Conservation (phyloP, 2,888 invertebrate genomes). For the Heliconius hortense region DNA sequence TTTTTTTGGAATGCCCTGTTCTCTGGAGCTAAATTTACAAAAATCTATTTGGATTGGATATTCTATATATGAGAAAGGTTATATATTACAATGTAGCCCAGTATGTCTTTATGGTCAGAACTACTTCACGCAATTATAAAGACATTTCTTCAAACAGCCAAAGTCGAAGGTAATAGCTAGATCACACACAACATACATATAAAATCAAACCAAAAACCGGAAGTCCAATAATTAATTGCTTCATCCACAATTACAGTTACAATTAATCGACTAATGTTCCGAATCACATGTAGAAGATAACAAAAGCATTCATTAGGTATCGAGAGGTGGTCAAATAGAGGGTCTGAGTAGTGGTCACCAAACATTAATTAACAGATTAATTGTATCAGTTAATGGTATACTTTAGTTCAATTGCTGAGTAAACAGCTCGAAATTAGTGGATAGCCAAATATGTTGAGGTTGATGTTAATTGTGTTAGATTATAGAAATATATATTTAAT, state of each 20-base stretch:
- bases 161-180: neutral
- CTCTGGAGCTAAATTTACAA: too few relatives aligned
- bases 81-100: too few relatives aligned
- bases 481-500: neutral
- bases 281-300: slow-evolving; percentile 31
- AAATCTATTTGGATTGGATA: too few relatives aligned
- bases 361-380: slow-evolving; percentile 78
- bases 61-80: too few relatives aligned
- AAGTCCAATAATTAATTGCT: neutral
- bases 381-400: slow-evolving; percentile 72
- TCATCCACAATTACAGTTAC: slow-evolving; percentile 21
- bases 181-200: neutral
- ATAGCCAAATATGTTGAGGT: slow-evolving; percentile 1
- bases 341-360: slow-evolving; percentile 70
- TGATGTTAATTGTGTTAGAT: neutral
- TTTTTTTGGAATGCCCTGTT: too few relatives aligned
- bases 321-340: slow-evolving; percentile 71
- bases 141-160: too few relatives aligned
- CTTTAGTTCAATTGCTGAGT: slow-evolving; percentile 59
- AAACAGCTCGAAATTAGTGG: slow-evolving; percentile 42
- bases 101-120: too few relatives aligned
- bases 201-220: neutral
- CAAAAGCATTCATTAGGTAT: slow-evolving; percentile 68
- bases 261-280: slow-evolving; percentile 26
- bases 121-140: too few relatives aligned